Evolutionary conservation across 2,888 invertebrate species (phyloP).

Genomic region (Merodon equestris): DNA sequence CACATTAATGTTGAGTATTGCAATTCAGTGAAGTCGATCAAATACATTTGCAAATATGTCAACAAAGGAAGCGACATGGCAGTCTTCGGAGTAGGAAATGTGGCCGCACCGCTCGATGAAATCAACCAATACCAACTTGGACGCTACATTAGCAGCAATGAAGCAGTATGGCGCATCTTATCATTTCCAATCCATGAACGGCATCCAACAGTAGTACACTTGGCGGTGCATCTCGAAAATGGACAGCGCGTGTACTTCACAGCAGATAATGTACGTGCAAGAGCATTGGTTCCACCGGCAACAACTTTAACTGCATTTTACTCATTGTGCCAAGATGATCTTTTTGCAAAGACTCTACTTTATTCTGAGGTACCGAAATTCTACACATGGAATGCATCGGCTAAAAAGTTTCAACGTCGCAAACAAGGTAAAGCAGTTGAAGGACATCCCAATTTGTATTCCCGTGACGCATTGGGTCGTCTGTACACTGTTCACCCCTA

Average conservation of each 20-base stretch:
- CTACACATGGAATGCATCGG: no score
- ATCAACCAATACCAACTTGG: slow-evolving; percentile 35
- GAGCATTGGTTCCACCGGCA: slow-evolving; percentile 63
- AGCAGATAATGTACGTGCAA: slow-evolving; percentile 69
- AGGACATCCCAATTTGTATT: no score
- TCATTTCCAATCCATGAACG: slow-evolving; percentile 68
- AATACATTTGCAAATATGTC: no score
- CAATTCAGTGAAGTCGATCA: no score
- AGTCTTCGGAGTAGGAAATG: slow-evolving; percentile 42
- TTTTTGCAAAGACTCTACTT: no score
- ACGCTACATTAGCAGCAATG: slow-evolving; percentile 71
- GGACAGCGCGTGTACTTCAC: slow-evolving; percentile 74
- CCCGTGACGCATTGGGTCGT: no score
- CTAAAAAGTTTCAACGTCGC: no score
- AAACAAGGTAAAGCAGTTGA: no score
- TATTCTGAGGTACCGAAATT: no score
- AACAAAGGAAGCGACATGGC: slow-evolving; percentile 9
- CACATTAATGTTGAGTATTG: no score
- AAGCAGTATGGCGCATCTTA: slow-evolving; percentile 69
- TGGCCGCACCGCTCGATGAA: slow-evolving; percentile 28
- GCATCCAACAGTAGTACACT: slow-evolving; percentile 65
- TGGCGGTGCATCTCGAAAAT: slow-evolving; percentile 70
- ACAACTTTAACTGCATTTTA: slow-evolving; percentile 75
- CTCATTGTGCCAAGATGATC: no score
- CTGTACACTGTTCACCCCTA: no score